Conservation (phyloP, 2,113 vertebrate species). For the Phylloscopus whistleri region DNA sequence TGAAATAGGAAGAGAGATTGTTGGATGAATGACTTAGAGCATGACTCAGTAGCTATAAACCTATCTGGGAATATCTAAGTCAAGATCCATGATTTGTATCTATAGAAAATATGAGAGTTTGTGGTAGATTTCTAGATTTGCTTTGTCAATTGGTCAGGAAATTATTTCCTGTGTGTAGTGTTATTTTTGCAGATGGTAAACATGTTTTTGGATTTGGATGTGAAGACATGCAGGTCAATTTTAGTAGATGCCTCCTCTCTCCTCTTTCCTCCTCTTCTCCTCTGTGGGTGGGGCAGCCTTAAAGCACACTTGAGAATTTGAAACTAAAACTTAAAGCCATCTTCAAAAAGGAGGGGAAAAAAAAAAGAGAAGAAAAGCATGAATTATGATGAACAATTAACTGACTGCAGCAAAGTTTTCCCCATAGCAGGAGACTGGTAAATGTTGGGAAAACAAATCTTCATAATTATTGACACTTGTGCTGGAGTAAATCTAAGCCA, state of each 20-base stretch:
- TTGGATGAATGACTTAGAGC: neutral
- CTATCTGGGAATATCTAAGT: neutral
- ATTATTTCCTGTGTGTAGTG: neutral
- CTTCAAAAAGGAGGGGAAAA: neutral
- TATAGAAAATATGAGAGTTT: neutral
- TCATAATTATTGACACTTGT: constrained; percentile 46
- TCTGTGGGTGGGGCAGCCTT: neutral
- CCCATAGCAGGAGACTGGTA: neutral
- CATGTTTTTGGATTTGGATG: neutral
- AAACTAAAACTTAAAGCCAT: neutral
- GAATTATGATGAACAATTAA: neutral
- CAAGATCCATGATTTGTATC: neutral
- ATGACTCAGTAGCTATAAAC: neutral
- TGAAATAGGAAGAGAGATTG: neutral
- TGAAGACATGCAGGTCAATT: neutral
- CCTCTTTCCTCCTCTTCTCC: neutral
- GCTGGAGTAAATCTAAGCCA: constrained; percentile 26
- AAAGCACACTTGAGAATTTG: neutral
- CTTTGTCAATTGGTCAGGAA: neutral
- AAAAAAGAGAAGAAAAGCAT: neutral
- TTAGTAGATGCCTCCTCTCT: neutral
- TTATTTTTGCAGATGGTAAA: neutral
- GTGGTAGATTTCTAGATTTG: neutral
- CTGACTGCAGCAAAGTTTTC: neutral
- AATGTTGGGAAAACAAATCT: constrained; percentile 23